These are phyloP conservation scores for Drosophila sproati DNA, from an alignment of 1,140 invertebrate genomes.

Conservation along the genomic window DNA sequence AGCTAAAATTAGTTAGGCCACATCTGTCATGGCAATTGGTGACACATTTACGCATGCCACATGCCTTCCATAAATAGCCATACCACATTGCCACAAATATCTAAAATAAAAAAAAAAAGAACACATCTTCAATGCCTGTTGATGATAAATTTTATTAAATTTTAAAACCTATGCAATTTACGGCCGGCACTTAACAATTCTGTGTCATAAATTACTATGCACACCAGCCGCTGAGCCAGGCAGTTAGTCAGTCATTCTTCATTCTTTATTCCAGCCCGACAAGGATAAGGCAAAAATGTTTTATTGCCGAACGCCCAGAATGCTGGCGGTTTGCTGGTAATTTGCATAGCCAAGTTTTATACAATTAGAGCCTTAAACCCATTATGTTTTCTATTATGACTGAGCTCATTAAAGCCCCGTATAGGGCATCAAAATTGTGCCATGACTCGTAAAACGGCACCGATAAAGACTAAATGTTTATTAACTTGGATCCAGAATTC, in stretches of 20 bases:
- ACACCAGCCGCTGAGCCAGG: not conserved
- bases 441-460: not conserved
- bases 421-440: not conserved
- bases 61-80: conserved; percentile 6
- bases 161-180: conserved; percentile 43
- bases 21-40: not conserved
- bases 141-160: conserved; percentile 70
- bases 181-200: conserved; percentile 38
- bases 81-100: conserved; percentile 8
- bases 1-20: conserved; percentile 24
- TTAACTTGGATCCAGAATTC: not conserved
- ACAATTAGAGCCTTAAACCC: conserved; percentile 48
- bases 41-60: conserved; percentile 44
- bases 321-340: conserved; percentile 22
- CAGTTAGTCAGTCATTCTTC: conserved; percentile 4
- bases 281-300: conserved; percentile 34
- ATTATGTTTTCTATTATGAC: conserved; percentile 25
- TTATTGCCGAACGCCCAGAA: conserved; percentile 35
- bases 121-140: not conserved
- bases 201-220: conserved; percentile 34
- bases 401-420: conserved; percentile 3
- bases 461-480: not conserved
- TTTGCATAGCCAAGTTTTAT: conserved; percentile 45
- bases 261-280: not conserved
- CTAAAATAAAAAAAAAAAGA: not conserved